Conservation (phyloP, 2,888 invertebrate genomes). For the Phymatocera aterrima region DNA sequence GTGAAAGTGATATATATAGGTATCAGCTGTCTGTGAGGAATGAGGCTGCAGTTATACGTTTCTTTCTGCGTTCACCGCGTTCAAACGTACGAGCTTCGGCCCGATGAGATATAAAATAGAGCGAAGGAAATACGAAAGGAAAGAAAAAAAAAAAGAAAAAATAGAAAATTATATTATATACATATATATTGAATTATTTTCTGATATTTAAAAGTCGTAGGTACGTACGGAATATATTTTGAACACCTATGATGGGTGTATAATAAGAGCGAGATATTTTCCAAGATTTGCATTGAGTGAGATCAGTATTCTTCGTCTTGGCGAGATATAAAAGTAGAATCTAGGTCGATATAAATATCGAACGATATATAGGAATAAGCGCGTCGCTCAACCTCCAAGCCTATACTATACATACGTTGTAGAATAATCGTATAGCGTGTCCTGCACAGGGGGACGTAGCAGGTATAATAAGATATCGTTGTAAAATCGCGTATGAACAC, state of each 20-base stretch:
- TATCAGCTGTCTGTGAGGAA: too few species aligned
- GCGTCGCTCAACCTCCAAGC: conserved; percentile 35
- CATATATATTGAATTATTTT: neutral
- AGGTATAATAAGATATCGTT: neutral
- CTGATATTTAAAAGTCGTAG: neutral
- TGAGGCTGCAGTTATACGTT: too few species aligned
- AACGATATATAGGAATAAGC: conserved; percentile 41
- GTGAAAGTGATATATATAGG: too few species aligned
- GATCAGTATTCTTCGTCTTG: conserved; percentile 45
- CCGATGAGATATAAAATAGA: too few species aligned
- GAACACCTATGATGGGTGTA: neutral
- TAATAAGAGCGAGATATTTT: conserved; percentile 16
- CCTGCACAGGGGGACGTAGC: neutral
- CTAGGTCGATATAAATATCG: conserved; percentile 73
- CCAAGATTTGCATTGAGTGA: conserved; percentile 44
- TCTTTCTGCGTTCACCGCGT: too few species aligned
- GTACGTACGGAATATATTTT: too few species aligned
- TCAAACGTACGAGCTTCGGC: too few species aligned
- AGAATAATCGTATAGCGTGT: neutral
- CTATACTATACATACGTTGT: neutral
- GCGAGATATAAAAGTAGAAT: conserved; percentile 71
- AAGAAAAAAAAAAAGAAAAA: too few species aligned
- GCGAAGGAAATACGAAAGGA: too few species aligned
- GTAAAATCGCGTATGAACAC: too few species aligned
- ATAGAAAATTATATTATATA: too few species aligned